A percentile compares a stretch with the other conserved stretches of the same genome.
Conservation (phyloP, 1,140 invertebrate species). For the Halesus radiatus region DNA sequence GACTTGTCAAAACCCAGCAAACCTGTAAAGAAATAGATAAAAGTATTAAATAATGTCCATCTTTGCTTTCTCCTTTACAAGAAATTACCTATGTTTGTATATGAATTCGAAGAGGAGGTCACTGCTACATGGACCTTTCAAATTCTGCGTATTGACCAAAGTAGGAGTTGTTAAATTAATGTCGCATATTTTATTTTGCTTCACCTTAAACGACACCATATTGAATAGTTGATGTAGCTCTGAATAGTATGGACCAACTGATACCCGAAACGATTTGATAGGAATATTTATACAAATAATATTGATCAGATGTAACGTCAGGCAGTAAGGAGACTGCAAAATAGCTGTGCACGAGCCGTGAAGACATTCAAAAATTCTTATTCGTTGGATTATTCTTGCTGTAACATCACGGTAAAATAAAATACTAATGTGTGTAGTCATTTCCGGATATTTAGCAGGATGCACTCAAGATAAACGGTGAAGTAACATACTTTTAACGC, state of each 20-base stretch:
- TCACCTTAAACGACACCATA: slow-evolving; percentile 6
- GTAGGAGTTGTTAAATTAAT: no score
- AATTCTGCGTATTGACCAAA: no score
- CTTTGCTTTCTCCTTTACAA: neutral
- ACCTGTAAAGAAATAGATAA: neutral
- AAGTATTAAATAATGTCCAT: neutral
- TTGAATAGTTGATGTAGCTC: neutral
- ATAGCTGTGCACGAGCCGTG: slow-evolving; percentile 5
- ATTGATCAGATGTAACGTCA: neutral
- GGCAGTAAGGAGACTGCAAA: neutral
- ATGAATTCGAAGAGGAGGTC: neutral
- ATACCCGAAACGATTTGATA: neutral
- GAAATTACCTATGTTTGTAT: neutral
- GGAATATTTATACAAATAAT: slow-evolving; percentile 7
- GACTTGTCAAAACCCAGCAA: neutral
- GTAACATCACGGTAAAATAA: neutral
- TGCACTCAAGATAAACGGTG: slow-evolving; percentile 13
- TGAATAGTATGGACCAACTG: neutral
- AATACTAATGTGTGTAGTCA: neutral
- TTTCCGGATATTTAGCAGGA: slow-evolving; percentile 19
- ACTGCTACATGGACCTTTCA: no score
- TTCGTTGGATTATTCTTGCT: slow-evolving; percentile 16
- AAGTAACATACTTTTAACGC: neutral
- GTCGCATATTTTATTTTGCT: no score
- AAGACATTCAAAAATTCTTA: slow-evolving; percentile 18